Evolutionary conservation across 2,113 vertebrate genomes (phyloP), one percentile per base, ranked within the genome.

Genomic region (Oreochromis aureus): DNA sequence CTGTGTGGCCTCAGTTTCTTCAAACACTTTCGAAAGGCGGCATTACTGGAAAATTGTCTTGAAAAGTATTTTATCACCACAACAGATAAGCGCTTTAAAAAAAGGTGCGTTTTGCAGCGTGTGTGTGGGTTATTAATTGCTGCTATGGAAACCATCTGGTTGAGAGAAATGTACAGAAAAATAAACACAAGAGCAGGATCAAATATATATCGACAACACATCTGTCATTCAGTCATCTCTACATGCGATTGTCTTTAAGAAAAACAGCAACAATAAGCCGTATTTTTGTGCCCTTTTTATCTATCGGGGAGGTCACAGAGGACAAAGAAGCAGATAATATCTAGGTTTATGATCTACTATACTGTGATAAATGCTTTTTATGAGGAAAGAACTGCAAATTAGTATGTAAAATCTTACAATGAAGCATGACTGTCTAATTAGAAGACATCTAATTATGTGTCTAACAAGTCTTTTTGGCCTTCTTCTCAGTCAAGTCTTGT

Each of bases 1-100:
- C 81, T 95, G 93, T 94, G 94, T 93, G 93, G 94, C 88, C 87
- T 73, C 10, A 5, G 55, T 44, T 89, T 69, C 76, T 79, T 85
- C 51, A 81, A 86, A 86, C 78, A 32, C 24, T 87, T 85, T 90
- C 81, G 36, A 89, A 83, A 79, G 54, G 30, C 58, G 55, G 73
- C 51, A 81, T 30, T 27, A 16, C 66, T 82, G 83, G 59, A 90
- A 91, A 88, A 87, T 32, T 76, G 19, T 58, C 80, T 82, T 73
- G 39, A 89, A 90, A 89, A 89, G 80, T 63, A 86, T 81, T 90
- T 81, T 88, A 87, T 81, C 86, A 71, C 24, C 1, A 79, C 66
- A 89, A 86, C 27, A 93, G 91, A 93, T 92, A 82, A 89, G 87
- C 34, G 5, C 66, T 71, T 76, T 22, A 1, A 30, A 51, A 83